Conservation (phyloP, 2,888 invertebrate genomes). For the Eutolmus rufibarbis region DNA sequence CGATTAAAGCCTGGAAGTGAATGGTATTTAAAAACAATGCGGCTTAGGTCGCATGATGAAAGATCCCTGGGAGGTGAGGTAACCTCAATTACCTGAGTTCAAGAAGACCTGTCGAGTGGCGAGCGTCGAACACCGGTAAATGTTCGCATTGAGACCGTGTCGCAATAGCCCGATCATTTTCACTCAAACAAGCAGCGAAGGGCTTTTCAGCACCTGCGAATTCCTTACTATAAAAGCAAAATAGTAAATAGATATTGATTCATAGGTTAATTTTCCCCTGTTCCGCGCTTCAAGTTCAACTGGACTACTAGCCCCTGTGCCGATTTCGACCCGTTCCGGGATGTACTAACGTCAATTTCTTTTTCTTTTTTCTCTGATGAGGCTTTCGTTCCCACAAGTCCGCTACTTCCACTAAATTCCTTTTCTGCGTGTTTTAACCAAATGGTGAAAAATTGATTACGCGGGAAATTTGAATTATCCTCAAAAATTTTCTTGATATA, state of each 20-base stretch:
- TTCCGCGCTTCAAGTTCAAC: not conserved
- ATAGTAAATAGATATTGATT: constrained; percentile 43
- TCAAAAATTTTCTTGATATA: not conserved
- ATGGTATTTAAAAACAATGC: not conserved
- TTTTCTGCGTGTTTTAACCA: not conserved
- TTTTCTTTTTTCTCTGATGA: not conserved
- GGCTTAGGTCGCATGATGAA: constrained; percentile 23
- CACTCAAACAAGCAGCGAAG: not conserved
- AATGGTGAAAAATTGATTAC: not conserved
- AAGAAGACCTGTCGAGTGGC: constrained; percentile 32
- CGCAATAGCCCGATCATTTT: constrained; percentile 43
- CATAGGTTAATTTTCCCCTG: constrained; percentile 41
- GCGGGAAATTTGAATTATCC: not conserved
- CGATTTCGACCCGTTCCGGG: not conserved
- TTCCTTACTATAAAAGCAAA: constrained; percentile 24
- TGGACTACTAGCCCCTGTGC: not conserved
- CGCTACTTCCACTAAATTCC: not conserved
- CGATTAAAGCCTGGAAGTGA: constrained; percentile 34
- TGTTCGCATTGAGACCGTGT: constrained; percentile 11
- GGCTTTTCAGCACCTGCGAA: not conserved
- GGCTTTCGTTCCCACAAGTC: not conserved
- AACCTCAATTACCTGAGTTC: constrained; percentile 39
- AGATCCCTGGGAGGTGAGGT: constrained; percentile 4
- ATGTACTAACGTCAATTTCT: not conserved
- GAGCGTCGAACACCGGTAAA: constrained; percentile 37